Conservation (phyloP, 2,113 vertebrate genomes). For the Galemys pyrenaicus region DNA sequence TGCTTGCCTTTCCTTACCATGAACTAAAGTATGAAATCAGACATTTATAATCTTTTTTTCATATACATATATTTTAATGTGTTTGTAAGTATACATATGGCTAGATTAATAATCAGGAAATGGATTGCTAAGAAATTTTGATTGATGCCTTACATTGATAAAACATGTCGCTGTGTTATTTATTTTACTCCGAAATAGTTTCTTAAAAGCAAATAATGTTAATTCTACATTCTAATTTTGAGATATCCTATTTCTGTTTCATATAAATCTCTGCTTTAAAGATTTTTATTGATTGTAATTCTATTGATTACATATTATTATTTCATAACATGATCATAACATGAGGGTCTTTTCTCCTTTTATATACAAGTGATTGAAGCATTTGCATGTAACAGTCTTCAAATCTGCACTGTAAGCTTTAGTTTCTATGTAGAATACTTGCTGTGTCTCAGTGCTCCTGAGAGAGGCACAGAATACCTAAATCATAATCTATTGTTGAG, state of each 20-base stretch:
- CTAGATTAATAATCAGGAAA: conserved; percentile 14
- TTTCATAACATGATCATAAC: neutral
- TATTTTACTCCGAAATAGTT: neutral
- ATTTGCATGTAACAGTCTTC: conserved; percentile 55
- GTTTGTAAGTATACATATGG: neutral
- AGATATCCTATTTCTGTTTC: neutral
- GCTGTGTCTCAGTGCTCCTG: neutral
- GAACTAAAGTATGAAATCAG: neutral
- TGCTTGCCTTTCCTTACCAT: conserved; percentile 28
- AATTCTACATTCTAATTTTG: neutral
- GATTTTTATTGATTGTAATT: neutral
- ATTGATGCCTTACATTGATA: neutral
- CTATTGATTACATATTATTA: neutral
- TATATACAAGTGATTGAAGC: neutral
- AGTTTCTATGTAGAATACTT: conserved; percentile 55
- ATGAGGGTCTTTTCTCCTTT: neutral
- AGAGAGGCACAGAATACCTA: neutral
- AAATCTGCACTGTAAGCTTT: conserved; percentile 43
- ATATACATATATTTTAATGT: neutral
- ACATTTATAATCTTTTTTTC: neutral
- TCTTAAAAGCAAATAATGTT: neutral
- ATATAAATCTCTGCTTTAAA: conserved; percentile 35
- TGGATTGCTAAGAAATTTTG: conserved; percentile 10
- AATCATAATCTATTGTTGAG: conserved; percentile 55
- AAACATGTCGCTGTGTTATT: neutral